Evolutionary conservation across 2,888 invertebrate genomes (phyloP).

Genomic region (Heliconius ethilla): DNA sequence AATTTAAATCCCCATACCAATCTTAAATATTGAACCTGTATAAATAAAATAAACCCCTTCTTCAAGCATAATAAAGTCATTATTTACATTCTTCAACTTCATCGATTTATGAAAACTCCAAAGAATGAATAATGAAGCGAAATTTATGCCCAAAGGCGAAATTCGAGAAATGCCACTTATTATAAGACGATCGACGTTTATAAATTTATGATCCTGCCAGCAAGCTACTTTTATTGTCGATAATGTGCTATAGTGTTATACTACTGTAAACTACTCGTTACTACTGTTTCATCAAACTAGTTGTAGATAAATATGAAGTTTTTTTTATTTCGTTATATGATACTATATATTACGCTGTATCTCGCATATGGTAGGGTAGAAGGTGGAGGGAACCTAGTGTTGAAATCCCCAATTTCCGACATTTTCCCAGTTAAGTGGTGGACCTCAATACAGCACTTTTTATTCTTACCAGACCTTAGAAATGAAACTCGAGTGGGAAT

Average conservation of each 20-base stretch:
- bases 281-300: neutral
- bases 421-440: no score
- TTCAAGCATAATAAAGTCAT: slow-evolving; percentile 19
- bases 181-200: slow-evolving; percentile 17
- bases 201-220: slow-evolving; percentile 12
- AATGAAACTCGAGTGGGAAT: neutral
- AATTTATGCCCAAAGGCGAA: slow-evolving; percentile 24
- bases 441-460: no score
- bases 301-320: neutral
- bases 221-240: slow-evolving; percentile 1
- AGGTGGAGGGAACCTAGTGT: neutral
- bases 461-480: neutral
- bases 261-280: neutral
- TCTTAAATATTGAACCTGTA: neutral
- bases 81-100: slow-evolving; percentile 24
- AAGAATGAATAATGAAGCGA: slow-evolving; percentile 27
- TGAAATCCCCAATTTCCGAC: neutral
- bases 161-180: slow-evolving; percentile 2
- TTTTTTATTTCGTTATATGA: no score
- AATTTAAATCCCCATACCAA: neutral
- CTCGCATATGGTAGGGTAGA: no score
- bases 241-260: slow-evolving; percentile 12
- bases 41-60: neutral
- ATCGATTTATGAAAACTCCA: slow-evolving; percentile 21
- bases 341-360: no score